Evolutionary conservation across 2,113 vertebrate genomes (phyloP), one percentile per base, ranked within the genome.

Genomic region (Poeciliopsis retropinna): DNA sequence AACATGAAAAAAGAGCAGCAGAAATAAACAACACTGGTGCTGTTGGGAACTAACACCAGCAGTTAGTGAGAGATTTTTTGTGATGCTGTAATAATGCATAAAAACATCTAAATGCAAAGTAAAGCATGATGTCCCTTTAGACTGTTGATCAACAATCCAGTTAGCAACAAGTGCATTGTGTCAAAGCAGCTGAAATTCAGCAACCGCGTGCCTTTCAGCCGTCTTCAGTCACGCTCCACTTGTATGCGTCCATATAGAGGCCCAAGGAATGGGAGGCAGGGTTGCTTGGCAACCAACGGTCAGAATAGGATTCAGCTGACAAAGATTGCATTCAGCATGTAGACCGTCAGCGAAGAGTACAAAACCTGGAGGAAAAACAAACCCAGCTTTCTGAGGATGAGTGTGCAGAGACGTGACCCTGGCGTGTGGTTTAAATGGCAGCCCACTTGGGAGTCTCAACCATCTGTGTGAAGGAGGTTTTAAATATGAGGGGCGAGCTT

Each of bases 221-320:
- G 82, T 64, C 68, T 31, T 74, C 67, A 81, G 86, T 82, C 82
- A 80, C 75, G 76, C 87, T 83, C 81, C 85, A 78, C 87, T 80
- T 78, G 57, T 85, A 64, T 84, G 84, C 69, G 60, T 78, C 72
- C 73, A 34, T 79, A 81, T 81, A 88, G 89, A 89, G 85, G 82
- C 88, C 90, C 68, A 76, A 89, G 85, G 82, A 92, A 90, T 75
- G 85, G 92, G 92, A 94, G 81, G 85, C 80, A 61, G 76, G 73
- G 94, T 95, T 95, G 94, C 94, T 78, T 93, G 83, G 94, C 92
- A 95, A 95, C 94, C 84, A 81, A 74, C 84, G 90, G 88, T 82
- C 85, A 72, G 88, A 90, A 90, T 89, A 86, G 83, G 83, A 83
- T 78, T 17, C 62, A 39, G 85, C 82, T 88, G 79, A 90, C 86